Conservation (phyloP, 2,888 invertebrate genomes). For the Lasioglossum morio region DNA sequence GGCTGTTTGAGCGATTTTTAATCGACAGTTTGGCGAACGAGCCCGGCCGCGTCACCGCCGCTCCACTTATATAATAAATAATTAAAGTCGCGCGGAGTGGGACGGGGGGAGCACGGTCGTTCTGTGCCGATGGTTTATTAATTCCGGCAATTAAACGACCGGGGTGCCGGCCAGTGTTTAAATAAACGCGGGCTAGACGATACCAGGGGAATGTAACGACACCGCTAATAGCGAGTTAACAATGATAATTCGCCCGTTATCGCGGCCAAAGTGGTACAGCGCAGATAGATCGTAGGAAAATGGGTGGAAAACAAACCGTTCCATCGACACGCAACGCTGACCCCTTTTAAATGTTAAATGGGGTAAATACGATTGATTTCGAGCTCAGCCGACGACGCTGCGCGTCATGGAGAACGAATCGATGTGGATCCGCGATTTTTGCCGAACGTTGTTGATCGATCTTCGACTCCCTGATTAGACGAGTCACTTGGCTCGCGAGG, state of each 20-base stretch:
- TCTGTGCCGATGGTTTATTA: slow-evolving; percentile 64
- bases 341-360: slow-evolving; percentile 45
- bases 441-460: not conserved
- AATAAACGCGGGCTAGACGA: slow-evolving; percentile 62
- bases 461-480: not conserved
- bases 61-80: slow-evolving; percentile 29
- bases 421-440: not conserved
- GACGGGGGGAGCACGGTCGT: slow-evolving; percentile 15
- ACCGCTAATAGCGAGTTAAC: slow-evolving; percentile 60
- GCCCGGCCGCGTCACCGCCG: not conserved
- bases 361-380: slow-evolving; percentile 27
- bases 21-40: slow-evolving; percentile 13
- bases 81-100: slow-evolving; percentile 20
- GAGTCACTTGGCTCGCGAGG: not conserved
- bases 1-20: slow-evolving; percentile 28
- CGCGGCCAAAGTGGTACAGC: slow-evolving; percentile 57
- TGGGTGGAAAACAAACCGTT: slow-evolving; percentile 54
- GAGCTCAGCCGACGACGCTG: not conserved
- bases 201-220: slow-evolving; percentile 50
- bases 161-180: slow-evolving; percentile 30
- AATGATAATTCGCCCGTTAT: slow-evolving; percentile 67
- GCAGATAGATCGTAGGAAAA: slow-evolving; percentile 59
- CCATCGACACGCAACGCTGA: slow-evolving; percentile 32
- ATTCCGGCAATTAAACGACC: slow-evolving; percentile 60
- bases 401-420: not conserved